phyloP scores from a whole-genome alignment of 2,113 vertebrate genomes.

The Hirundichthys speculiger region DNA sequence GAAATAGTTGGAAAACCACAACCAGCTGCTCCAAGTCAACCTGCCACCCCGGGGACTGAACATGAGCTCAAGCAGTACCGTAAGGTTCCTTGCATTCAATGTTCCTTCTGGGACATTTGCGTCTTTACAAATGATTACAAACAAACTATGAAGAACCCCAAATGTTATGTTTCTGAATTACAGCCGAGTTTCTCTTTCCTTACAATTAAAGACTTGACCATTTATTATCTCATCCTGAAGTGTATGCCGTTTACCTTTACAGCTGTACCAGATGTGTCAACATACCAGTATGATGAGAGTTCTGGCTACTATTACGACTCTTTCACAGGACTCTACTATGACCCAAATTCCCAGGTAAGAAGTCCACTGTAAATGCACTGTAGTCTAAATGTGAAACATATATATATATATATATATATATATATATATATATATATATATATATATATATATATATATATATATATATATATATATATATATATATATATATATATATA shows the following conservation, averaged over 20 bases:
- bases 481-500: too few relatives aligned
- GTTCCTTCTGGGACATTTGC: neutral
- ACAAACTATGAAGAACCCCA: neutral
- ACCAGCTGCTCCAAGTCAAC: constrained; percentile 71
- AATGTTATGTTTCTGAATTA: neutral
- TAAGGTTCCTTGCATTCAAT: constrained; percentile 54
- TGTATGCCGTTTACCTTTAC: constrained; percentile 11
- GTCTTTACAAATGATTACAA: neutral
- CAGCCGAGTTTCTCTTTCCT: neutral
- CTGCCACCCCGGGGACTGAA: constrained; percentile 78
- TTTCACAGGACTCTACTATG: constrained; percentile 91
- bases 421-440: too few relatives aligned
- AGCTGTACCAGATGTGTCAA: constrained; percentile 92
- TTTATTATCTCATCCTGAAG: neutral
- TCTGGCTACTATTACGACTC: constrained; percentile 91
- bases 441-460: too few relatives aligned
- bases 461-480: too few relatives aligned
- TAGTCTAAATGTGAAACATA: neutral
- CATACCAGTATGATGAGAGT: constrained; percentile 90
- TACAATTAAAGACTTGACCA: neutral
- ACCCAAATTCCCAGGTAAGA: constrained; percentile 89
- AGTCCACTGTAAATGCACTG: neutral
- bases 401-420: too few relatives aligned
- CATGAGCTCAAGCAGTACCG: constrained; percentile 80
- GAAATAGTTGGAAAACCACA: constrained; percentile 82